Evolutionary conservation across 1,140 invertebrate species (phyloP), one percentile per base, ranked within the genome.

Genomic region (Oscheius sp.): DNA sequence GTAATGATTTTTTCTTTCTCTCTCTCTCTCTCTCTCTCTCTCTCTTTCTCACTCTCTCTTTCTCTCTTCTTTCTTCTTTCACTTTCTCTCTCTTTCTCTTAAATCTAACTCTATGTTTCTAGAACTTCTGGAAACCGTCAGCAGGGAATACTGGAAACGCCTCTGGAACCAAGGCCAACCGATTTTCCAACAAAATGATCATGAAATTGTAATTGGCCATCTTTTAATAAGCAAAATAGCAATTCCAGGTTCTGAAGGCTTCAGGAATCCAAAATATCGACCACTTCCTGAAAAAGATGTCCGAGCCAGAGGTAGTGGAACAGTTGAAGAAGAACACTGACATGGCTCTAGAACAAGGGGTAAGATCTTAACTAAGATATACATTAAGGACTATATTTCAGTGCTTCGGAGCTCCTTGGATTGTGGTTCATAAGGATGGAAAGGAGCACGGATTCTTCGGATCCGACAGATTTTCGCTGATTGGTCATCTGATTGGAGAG

Each of bases 321-420:
- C 18, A n/a, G 15, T 34, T 63, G 61, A 42, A 63, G 61, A 63
- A 32, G 18, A 63, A 63, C 36, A 63, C 61, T n/a, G 18, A 63
- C 18, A 32, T n/a, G 0, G 61, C 61, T 32, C 10, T 63, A 13
- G 61, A 63, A 32, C 61, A 32, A 42, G 10, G 31, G 61, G 61
- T 26, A 45, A 45, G 23, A 18, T 0, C 18, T 45, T 45, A 18
- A 45, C 15, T 0, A 0, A 45, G 15, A 23, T 45, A 45, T 45
- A 45, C 23, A 45, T 45, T 18, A 45, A 45, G 18, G 42, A 15
- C 42, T 45, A 18, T 45, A 45, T 45, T 45, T 18, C 18, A 45
- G 42, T 15, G 15, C 18, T 63, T 63, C 61, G 61, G 61, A 13
- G 61, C 61, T 63, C 61, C 61, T 7, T 63, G 61, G 61, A 63